These are phyloP conservation scores for Alviniconcha marisindica DNA, from an alignment of 1,140 invertebrate genomes.

Conservation along the genomic window DNA sequence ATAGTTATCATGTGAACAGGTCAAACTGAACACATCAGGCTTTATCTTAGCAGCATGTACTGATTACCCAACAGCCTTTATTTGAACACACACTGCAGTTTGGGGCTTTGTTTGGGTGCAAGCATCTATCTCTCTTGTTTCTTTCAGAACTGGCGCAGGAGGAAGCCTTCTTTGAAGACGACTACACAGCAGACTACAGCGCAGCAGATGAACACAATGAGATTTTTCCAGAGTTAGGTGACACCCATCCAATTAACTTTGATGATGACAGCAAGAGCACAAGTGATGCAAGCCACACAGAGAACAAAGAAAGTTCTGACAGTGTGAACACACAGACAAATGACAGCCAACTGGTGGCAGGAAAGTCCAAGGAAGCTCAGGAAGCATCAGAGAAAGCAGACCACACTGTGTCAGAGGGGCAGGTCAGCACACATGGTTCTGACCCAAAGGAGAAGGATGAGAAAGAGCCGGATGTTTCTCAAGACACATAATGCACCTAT, in stretches of 20 bases:
- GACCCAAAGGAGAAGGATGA: background rate
- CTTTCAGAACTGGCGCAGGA: background rate
- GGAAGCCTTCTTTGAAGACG: constrained; percentile 30
- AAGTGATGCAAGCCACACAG: too few species aligned
- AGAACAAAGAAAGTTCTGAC: too few species aligned
- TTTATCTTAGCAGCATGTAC: too few species aligned
- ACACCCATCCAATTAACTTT: background rate
- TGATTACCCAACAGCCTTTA: too few species aligned
- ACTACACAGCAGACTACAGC: constrained; percentile 34
- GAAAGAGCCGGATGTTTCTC: background rate
- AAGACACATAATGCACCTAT: background rate
- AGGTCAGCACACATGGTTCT: background rate
- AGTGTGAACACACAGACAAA: too few species aligned
- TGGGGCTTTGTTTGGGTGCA: too few species aligned
- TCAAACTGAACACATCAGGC: too few species aligned
- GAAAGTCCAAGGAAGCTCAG: too few species aligned
- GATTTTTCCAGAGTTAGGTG: constrained; percentile 21
- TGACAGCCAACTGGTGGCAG: too few species aligned
- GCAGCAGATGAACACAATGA: background rate
- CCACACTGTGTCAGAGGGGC: background rate
- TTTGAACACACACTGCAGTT: too few species aligned
- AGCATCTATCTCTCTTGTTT: background rate
- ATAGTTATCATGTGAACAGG: too few species aligned
- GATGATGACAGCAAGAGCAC: background rate
- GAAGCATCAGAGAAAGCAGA: background rate